These are phyloP conservation scores for Ctenopoma multispine DNA, from an alignment of 2,797 vertebrate species.

Conservation along the genomic window DNA sequence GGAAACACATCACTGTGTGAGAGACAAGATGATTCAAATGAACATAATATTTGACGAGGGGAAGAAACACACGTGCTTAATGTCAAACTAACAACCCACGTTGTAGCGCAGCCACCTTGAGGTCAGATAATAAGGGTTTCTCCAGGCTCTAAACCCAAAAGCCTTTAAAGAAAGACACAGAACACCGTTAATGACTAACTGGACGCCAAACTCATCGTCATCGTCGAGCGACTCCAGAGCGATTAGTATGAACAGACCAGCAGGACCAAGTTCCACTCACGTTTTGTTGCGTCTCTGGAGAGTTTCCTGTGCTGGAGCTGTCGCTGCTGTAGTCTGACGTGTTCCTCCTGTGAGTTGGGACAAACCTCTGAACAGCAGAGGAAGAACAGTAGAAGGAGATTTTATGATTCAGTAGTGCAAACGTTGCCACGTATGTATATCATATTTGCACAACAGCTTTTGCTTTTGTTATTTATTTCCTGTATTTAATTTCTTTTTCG, in stretches of 20 bases:
- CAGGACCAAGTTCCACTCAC: constrained; percentile 64
- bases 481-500: no score
- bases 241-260: background rate
- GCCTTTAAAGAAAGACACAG: constrained; percentile 74
- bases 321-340: constrained; percentile 82
- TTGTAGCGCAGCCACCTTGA: constrained; percentile 80
- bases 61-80: background rate
- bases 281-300: constrained; percentile 79
- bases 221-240: background rate
- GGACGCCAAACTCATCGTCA: background rate
- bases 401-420: background rate
- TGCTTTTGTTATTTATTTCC: no score
- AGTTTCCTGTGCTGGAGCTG: constrained; percentile 79
- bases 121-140: constrained; percentile 81
- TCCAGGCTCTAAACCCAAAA: constrained; percentile 72
- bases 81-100: constrained; percentile 73
- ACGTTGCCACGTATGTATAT: no score
- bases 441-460: no score
- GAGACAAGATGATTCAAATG: background rate
- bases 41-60: constrained; percentile 1
- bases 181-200: constrained; percentile 11
- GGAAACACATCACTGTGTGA: constrained; percentile 3
- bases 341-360: constrained; percentile 76
- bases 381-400: background rate
- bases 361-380: constrained; percentile 59